Percentiles rank a stretch among this genome's conserved stretches.
Conservation (phyloP, 2,888 invertebrate genomes). For the Leptodirus hochenwartii region DNA sequence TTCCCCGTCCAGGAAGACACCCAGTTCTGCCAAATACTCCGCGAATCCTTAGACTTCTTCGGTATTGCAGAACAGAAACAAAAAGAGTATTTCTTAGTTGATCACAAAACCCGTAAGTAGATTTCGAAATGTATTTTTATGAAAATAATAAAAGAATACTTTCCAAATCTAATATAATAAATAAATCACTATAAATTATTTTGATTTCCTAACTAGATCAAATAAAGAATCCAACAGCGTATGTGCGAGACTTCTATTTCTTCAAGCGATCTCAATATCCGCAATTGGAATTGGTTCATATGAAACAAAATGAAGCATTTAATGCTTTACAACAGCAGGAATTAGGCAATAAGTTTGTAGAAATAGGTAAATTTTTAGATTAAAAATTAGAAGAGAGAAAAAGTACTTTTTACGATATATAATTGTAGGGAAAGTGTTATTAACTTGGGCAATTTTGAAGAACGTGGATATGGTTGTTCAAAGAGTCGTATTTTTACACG, state of each 20-base stretch:
- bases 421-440: conserved; percentile 80
- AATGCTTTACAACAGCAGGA: conserved; percentile 81
- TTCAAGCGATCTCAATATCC: conserved; percentile 87
- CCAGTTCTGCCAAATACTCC: conserved; percentile 83
- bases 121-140: too few relatives aligned
- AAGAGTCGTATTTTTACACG: conserved; percentile 93
- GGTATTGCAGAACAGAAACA: conserved; percentile 83
- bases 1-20: conserved; percentile 98
- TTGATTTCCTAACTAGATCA: conserved; percentile 45
- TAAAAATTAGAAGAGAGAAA: too few relatives aligned
- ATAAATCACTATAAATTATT: neutral
- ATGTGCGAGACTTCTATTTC: conserved; percentile 75
- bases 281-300: conserved; percentile 80
- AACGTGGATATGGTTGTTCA: conserved; percentile 93
- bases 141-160: neutral
- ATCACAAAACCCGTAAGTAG: conserved; percentile 88
- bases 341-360: conserved; percentile 83
- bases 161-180: neutral
- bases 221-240: conserved; percentile 88
- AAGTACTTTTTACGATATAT: too few relatives aligned
- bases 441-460: conserved; percentile 83
- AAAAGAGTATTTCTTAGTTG: conserved; percentile 86
- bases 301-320: conserved; percentile 84
- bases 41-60: conserved; percentile 92
- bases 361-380: too few relatives aligned